Percentiles rank a stretch among this genome's conserved stretches.
phyloP scores from a whole-genome alignment of 2,797 vertebrate genomes.

The Thunnus albacares region DNA sequence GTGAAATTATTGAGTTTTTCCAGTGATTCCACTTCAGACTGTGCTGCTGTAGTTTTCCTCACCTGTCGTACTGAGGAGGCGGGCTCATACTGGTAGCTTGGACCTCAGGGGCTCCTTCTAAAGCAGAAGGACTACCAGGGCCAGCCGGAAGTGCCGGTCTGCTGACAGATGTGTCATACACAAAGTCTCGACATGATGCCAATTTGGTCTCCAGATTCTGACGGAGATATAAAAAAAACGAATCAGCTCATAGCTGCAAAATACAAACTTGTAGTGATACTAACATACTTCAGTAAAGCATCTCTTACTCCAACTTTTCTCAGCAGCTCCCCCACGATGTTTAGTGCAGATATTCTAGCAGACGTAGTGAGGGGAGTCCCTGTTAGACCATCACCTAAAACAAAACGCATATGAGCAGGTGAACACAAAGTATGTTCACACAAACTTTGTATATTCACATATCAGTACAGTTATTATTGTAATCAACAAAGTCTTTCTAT shows the following conservation, averaged over 20 bases:
- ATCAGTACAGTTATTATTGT: neutral
- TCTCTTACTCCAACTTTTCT: conserved; percentile 96
- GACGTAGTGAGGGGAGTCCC: conserved; percentile 95
- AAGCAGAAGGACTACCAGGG: conserved; percentile 75
- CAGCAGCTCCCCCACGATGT: conserved; percentile 97
- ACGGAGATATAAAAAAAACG: neutral
- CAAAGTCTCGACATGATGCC: conserved; percentile 95
- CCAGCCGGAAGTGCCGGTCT: conserved; percentile 77
- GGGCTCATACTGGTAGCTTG: conserved; percentile 78
- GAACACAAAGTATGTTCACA: neutral
- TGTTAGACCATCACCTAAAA: conserved; percentile 86
- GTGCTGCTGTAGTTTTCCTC: conserved; percentile 51
- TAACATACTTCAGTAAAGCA: neutral
- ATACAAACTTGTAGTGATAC: neutral
- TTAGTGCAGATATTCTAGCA: conserved; percentile 96
- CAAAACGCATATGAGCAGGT: conserved; percentile 1
- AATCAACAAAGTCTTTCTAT: neutral
- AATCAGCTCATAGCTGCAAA: neutral
- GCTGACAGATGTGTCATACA: conserved; percentile 90
- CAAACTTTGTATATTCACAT: neutral
- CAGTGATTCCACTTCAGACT: neutral
- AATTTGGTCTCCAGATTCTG: conserved; percentile 98
- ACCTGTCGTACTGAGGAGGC: conserved; percentile 91
- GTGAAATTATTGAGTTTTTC: neutral
- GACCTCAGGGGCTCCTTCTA: conserved; percentile 87